Conservation (phyloP, 2,797 vertebrate species). For the Clarias platycephalus region DNA sequence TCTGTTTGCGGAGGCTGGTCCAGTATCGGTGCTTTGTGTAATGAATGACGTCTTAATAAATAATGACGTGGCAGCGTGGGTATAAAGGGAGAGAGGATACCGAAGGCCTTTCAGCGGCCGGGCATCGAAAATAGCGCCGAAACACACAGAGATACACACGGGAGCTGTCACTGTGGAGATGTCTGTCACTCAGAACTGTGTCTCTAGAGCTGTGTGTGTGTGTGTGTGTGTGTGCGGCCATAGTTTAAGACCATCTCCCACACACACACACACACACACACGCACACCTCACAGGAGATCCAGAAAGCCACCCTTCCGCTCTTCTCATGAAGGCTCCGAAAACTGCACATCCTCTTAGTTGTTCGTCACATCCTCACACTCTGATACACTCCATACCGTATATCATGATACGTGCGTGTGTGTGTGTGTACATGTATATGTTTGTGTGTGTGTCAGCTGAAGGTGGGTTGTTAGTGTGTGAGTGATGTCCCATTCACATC, state of each 20-base stretch:
- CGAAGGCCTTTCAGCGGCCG: slow-evolving; percentile 74
- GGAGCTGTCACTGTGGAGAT: slow-evolving; percentile 43
- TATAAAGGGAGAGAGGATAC: slow-evolving; percentile 66
- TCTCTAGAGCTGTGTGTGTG: slow-evolving; percentile 50
- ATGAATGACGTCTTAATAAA: slow-evolving; percentile 76
- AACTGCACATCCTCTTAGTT: slow-evolving; percentile 52
- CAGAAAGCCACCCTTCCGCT: slow-evolving; percentile 2
- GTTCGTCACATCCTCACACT: slow-evolving; percentile 44
- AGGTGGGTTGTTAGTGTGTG: background rate
- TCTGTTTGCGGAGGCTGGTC: background rate
- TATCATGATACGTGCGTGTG: slow-evolving; percentile 21
- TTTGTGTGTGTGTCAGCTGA: background rate
- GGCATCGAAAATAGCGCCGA: slow-evolving; percentile 73
- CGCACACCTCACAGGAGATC: background rate
- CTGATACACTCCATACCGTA: slow-evolving; percentile 2
- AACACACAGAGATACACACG: slow-evolving; percentile 65
- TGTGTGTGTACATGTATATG: background rate
- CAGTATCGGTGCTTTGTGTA: slow-evolving; percentile 61
- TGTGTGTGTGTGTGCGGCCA: background rate
- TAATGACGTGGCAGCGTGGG: slow-evolving; percentile 67
- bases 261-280: background rate
- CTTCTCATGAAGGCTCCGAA: slow-evolving; percentile 43
- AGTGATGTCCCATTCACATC: slow-evolving; percentile 41
- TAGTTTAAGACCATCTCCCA: slow-evolving; percentile 18
- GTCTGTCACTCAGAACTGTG: slow-evolving; percentile 42